phyloP scores from a whole-genome alignment of 2,888 invertebrate species.

The Sinohyriopsis cumingii region DNA sequence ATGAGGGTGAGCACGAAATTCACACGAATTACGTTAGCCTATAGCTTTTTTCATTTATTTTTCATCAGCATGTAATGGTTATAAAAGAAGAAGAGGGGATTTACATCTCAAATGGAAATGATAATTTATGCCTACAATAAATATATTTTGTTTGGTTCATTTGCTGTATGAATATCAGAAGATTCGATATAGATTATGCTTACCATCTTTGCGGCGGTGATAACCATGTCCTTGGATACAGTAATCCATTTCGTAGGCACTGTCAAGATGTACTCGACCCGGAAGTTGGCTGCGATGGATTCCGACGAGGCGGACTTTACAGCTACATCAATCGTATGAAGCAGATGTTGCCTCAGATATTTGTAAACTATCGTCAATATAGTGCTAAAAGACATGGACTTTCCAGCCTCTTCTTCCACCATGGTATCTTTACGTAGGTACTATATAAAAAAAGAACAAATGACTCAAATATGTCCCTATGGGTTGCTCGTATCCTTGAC shows the following conservation, averaged over 20 bases:
- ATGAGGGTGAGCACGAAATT: no score
- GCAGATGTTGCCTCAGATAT: constrained; percentile 23
- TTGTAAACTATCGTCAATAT: constrained; percentile 27
- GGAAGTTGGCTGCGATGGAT: constrained; percentile 8
- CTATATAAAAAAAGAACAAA: constrained; percentile 11
- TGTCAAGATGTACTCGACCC: constrained; percentile 23
- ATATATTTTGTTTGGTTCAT: no score
- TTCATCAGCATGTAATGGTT: no score
- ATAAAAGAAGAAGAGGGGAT: no score
- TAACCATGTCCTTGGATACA: constrained; percentile 32
- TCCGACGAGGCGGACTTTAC: constrained; percentile 22
- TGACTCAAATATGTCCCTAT: no score
- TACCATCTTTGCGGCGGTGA: constrained; percentile 34
- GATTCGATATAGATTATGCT: background rate
- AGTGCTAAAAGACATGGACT: constrained; percentile 28
- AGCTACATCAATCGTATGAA: constrained; percentile 22
- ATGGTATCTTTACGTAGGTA: constrained; percentile 35
- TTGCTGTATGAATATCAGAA: no score
- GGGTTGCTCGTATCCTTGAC: no score
- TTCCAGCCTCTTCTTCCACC: constrained; percentile 32
- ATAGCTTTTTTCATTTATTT: no score
- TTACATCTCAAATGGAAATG: no score
- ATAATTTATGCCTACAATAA: no score
- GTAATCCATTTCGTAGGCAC: constrained; percentile 41
- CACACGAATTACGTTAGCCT: no score